phyloP scores from a whole-genome alignment of 1,140 invertebrate genomes.

The Berghia stephanieae region DNA sequence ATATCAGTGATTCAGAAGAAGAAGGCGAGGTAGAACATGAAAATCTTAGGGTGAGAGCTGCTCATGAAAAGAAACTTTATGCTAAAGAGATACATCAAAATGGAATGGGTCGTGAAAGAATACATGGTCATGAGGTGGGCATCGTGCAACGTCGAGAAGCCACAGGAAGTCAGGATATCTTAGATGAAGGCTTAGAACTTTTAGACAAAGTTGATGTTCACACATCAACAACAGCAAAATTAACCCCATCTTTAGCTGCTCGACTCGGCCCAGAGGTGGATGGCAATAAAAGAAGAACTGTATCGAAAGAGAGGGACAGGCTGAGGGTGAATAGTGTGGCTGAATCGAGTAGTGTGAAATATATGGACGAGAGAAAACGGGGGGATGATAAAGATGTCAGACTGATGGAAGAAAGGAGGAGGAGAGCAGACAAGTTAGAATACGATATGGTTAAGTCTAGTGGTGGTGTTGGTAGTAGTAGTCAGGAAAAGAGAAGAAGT shows the following conservation, averaged over 20 bases:
- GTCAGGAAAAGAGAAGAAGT: neutral
- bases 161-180: neutral
- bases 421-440: too few relatives aligned
- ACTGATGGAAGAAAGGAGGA: too few relatives aligned
- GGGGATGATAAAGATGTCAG: too few relatives aligned
- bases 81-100: neutral
- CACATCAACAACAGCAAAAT: neutral
- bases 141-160: neutral
- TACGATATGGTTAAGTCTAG: too few relatives aligned
- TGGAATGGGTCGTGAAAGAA: neutral
- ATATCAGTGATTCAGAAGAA: constrained; percentile 59
- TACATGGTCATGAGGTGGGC: neutral
- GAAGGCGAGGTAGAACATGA: constrained; percentile 63
- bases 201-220: constrained; percentile 17
- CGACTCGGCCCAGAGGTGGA: constrained; percentile 26
- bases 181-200: constrained; percentile 30
- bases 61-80: neutral
- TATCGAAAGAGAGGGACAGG: too few relatives aligned
- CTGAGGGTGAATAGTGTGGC: too few relatives aligned
- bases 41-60: neutral
- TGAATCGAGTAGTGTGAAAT: too few relatives aligned
- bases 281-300: neutral
- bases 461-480: neutral
- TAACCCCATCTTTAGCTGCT: constrained; percentile 28
- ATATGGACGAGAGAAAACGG: too few relatives aligned